Evolutionary conservation across 2,888 invertebrate genomes (phyloP), one percentile per base, ranked within the genome.

Genomic region (Ophonus ardosiacus): DNA sequence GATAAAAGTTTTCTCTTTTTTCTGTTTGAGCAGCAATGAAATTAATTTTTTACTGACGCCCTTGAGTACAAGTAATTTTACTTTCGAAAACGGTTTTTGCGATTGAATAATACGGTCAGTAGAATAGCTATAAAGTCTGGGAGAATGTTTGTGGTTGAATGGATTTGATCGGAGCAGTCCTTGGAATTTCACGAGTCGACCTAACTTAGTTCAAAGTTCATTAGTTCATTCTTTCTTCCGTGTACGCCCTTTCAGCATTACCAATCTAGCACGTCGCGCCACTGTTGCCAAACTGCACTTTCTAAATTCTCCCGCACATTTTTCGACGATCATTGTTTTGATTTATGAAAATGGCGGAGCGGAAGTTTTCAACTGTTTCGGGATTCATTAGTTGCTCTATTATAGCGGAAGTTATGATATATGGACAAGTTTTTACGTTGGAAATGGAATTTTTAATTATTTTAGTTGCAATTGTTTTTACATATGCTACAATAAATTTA

Each of bases 161-260:
- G 68, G 51, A 74, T 74, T 74, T 74, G 17, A 74, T 74, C 40
- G 71, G 17, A 43, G 40, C 1, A 40, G 71, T 40, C 71, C 71
- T 74, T 74, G 71, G 71, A 74, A 74, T 74, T 74, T 74, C 71
- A 74, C 51, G 71, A 74, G 8, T 51, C 71, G 63, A 63, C 43
- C 71, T 17, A 74, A 74, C 43, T 74, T 74, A 40, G 71, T 74
- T 74, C 71, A 74, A 74, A 74, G 71, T 74, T 74, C 71, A 74
- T 74, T 74, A 74, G 71, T 74, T 74, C 71, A 74, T 74, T 74
- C 71, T 74, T 40, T 68, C 68, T 71, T 40, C 71, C 40, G 40
- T 51, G 40, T 40, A 43, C 71, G 71, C 71, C 40, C 63, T 63
- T 24, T 10, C 63, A 10, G 10, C 21, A 31, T 68, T 40, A 38